These are phyloP conservation scores for Zygogramma bicolorata DNA, from an alignment of 2,888 invertebrate genomes.

Conservation along the genomic window DNA sequence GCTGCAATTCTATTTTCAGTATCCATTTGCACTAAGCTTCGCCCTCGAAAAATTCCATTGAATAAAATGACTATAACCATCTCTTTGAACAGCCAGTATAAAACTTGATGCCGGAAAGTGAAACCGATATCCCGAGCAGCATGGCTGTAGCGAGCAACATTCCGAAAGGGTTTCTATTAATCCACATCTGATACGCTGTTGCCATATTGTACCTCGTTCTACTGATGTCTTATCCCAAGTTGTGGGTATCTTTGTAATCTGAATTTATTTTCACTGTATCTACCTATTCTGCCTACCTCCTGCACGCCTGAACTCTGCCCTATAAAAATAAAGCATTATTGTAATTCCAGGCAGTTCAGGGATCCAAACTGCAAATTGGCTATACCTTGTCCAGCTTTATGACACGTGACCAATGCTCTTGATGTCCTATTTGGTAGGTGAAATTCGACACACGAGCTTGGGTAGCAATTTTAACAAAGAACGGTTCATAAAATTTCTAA, in stretches of 20 bases:
- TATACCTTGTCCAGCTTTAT: conserved; percentile 44
- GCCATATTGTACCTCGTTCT: no score
- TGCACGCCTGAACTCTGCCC: neutral
- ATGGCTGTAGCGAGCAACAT: neutral
- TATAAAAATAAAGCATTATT: conserved; percentile 33
- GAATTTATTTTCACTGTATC: neutral
- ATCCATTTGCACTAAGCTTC: neutral
- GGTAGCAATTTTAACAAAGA: neutral
- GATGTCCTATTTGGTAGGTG: conserved; percentile 12
- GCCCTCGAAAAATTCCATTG: neutral
- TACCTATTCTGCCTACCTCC: neutral
- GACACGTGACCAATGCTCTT: conserved; percentile 49
- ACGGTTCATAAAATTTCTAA: conserved; percentile 33
- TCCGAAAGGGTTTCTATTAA: neutral
- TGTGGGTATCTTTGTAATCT: neutral
- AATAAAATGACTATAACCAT: conserved; percentile 13
- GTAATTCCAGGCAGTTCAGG: conserved; percentile 29
- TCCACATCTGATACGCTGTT: no score
- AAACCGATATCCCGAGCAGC: neutral
- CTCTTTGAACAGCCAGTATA: neutral
- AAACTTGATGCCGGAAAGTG: neutral
- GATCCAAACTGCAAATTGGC: conserved; percentile 48
- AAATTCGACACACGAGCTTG: conserved; percentile 25
- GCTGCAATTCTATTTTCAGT: conserved; percentile 8
- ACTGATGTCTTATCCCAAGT: neutral